These are phyloP conservation scores for Labroides dimidiatus DNA, from an alignment of 2,797 vertebrate genomes.

Conservation along the genomic window DNA sequence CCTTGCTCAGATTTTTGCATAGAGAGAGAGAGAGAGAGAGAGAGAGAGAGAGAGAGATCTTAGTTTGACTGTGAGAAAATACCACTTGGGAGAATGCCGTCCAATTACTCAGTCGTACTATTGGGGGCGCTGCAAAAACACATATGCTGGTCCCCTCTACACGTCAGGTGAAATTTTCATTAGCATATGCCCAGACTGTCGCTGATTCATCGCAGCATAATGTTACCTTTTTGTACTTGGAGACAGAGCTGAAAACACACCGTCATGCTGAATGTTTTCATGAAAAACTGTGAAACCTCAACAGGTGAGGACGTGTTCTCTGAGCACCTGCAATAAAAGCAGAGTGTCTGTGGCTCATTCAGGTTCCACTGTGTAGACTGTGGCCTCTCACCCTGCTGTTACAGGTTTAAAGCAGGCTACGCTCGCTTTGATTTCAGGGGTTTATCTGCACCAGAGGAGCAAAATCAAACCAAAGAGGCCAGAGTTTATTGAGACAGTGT, in stretches of 20 bases:
- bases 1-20: neutral
- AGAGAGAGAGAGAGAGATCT: neutral
- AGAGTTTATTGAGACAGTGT: neutral
- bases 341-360: neutral
- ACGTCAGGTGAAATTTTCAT: slow-evolving; percentile 5
- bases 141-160: neutral
- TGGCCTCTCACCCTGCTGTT: neutral
- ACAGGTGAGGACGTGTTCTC: slow-evolving; percentile 8
- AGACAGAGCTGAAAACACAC: neutral
- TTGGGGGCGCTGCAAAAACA: slow-evolving; percentile 56
- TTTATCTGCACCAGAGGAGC: neutral
- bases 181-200: slow-evolving; percentile 4
- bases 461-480: neutral
- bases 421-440: neutral
- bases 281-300: neutral
- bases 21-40: neutral
- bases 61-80: neutral
- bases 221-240: neutral
- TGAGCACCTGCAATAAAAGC: neutral
- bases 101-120: slow-evolving; percentile 25
- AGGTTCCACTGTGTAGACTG: neutral
- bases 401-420: neutral
- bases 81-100: neutral
- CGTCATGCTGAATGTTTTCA: neutral
- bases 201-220: slow-evolving; percentile 4